Conservation (phyloP, 2,113 vertebrate species). For the Labeo catla region DNA sequence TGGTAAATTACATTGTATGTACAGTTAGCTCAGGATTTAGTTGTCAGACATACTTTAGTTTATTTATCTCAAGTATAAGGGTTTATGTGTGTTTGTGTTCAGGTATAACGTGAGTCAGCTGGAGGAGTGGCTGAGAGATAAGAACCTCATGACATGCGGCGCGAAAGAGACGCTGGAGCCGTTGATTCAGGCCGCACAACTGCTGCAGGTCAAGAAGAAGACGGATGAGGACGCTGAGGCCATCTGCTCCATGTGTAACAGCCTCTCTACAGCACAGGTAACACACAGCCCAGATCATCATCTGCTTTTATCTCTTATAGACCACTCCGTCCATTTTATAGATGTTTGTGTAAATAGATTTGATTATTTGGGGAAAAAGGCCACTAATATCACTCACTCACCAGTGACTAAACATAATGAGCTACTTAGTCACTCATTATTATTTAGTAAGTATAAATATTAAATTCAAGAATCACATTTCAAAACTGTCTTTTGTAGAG, state of each 20-base stretch:
- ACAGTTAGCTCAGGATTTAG: background rate
- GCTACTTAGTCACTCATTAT: background rate
- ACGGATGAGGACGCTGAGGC: slow-evolving; percentile 96
- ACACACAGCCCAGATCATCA: background rate
- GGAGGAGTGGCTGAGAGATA: slow-evolving; percentile 98
- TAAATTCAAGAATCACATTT: background rate
- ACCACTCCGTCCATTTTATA: background rate
- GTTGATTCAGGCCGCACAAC: slow-evolving; percentile 95
- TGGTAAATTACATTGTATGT: background rate
- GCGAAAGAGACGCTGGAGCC: slow-evolving; percentile 97
- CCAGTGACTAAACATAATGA: too few species aligned
- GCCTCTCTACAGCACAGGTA: slow-evolving; percentile 94
- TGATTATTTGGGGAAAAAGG: too few species aligned
- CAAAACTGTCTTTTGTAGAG: background rate
- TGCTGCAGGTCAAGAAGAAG: slow-evolving; percentile 98
- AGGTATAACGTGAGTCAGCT: slow-evolving; percentile 98
- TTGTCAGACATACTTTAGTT: background rate
- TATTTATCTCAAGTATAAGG: background rate
- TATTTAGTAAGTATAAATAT: too few species aligned
- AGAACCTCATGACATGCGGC: slow-evolving; percentile 91
- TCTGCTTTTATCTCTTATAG: background rate
- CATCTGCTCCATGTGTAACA: slow-evolving; percentile 96
- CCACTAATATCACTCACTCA: too few species aligned
- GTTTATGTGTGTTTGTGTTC: slow-evolving; percentile 3
- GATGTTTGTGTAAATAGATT: background rate